phyloP scores from a whole-genome alignment of 2,888 invertebrate genomes.

The Mesorhabditis belari region DNA sequence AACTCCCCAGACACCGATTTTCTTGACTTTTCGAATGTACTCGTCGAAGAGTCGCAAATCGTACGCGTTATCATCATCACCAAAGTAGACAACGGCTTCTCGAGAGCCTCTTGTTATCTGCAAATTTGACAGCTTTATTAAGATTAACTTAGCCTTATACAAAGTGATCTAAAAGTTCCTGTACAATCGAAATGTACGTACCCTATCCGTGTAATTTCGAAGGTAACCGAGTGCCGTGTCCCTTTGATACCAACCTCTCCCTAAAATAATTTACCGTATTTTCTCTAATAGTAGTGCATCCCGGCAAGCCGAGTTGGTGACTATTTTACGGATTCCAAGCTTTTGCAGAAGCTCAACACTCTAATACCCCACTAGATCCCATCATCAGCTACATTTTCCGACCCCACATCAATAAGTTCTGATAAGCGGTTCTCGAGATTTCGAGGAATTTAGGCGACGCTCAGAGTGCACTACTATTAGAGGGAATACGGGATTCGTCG shows the following conservation, averaged over 20 bases:
- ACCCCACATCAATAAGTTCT: too few species aligned
- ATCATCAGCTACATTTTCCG: too few species aligned
- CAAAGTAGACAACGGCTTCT: constrained; percentile 22
- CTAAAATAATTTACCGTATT: constrained; percentile 5
- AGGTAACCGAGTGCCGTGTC: constrained; percentile 30
- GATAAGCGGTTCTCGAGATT: too few species aligned
- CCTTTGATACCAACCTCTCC: constrained; percentile 40
- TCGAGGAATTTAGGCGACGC: too few species aligned
- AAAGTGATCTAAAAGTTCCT: neutral
- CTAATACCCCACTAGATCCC: too few species aligned
- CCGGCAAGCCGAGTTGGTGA: too few species aligned
- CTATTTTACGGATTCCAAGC: too few species aligned
- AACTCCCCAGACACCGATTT: constrained; percentile 26
- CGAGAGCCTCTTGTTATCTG: neutral
- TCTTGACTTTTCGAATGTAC: constrained; percentile 21
- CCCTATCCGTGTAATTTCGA: constrained; percentile 6
- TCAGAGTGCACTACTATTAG: too few species aligned
- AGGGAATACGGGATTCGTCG: too few species aligned
- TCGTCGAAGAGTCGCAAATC: constrained; percentile 19
- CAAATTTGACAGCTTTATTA: neutral
- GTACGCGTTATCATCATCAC: constrained; percentile 27
- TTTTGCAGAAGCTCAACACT: too few species aligned
- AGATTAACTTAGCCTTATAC: neutral
- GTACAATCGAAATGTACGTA: neutral
- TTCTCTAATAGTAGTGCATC: too few species aligned